Percentiles rank a stretch among this genome's conserved stretches.
These are phyloP conservation scores for Orcinus orca DNA, from an alignment of 2,113 vertebrate genomes.

Conservation along the genomic window DNA sequence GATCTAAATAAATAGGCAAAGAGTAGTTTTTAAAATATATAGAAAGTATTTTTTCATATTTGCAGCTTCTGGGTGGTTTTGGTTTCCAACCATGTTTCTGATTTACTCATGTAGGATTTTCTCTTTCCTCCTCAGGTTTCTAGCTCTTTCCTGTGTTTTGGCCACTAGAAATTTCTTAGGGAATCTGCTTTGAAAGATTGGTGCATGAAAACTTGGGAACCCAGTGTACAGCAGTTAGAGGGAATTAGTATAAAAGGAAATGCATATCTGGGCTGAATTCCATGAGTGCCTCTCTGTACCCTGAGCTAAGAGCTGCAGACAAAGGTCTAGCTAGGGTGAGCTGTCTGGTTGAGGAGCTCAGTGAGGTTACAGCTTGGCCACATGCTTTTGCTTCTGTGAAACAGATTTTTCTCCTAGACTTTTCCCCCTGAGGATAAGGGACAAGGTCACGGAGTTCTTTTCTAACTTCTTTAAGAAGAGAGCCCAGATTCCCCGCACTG, in stretches of 20 bases:
- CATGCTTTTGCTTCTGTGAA: conserved; percentile 42
- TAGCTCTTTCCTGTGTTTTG: background rate
- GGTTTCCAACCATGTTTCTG: background rate
- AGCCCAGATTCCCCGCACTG: background rate
- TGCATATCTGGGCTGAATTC: conserved; percentile 68
- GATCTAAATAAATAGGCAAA: background rate
- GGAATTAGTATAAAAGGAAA: background rate
- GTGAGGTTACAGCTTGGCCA: conserved; percentile 50
- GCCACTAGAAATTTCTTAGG: background rate
- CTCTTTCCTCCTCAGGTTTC: background rate
- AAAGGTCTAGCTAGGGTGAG: conserved; percentile 51
- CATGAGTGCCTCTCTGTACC: conserved; percentile 22
- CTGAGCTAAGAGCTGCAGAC: conserved; percentile 42
- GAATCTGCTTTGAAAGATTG: background rate
- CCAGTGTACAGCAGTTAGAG: background rate
- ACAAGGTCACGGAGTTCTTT: background rate
- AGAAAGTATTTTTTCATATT: background rate
- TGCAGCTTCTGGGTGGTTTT: background rate
- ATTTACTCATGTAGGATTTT: background rate
- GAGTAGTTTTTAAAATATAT: background rate
- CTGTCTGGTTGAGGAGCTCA: conserved; percentile 60
- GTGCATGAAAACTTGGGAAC: background rate
- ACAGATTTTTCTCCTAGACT: conserved; percentile 28
- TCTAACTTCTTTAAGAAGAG: background rate
- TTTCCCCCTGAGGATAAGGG: background rate